These are phyloP conservation scores for Champsocephalus gunnari DNA, from an alignment of 2,797 vertebrate species.

Conservation along the genomic window DNA sequence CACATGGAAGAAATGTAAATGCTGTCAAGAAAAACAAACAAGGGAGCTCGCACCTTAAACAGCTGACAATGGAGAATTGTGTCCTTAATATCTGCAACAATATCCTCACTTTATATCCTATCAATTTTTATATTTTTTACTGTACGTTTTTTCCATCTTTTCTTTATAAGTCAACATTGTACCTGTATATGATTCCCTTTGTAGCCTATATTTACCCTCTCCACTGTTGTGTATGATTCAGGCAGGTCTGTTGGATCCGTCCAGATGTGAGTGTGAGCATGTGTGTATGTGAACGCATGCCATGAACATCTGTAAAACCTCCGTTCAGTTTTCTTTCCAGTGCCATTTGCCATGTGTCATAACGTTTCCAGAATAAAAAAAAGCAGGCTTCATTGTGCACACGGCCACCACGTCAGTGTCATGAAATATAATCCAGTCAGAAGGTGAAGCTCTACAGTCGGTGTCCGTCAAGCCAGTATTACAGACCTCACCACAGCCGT, in stretches of 20 bases:
- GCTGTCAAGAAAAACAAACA: constrained; percentile 57
- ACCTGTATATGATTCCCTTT: constrained; percentile 81
- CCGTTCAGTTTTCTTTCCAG: constrained; percentile 72
- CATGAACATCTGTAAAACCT: constrained; percentile 63
- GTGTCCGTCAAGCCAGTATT: constrained; percentile 81
- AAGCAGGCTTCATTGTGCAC: constrained; percentile 45
- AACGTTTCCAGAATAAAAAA: constrained; percentile 53
- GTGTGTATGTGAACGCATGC: constrained; percentile 74
- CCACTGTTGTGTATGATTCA: constrained; percentile 68
- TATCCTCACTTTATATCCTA: constrained; percentile 83
- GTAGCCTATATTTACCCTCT: constrained; percentile 80
- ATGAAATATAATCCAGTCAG: constrained; percentile 70
- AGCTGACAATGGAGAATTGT: constrained; percentile 68
- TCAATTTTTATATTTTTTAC: constrained; percentile 86
- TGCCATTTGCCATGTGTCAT: constrained; percentile 71
- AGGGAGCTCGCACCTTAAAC: constrained; percentile 76
- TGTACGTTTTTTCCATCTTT: constrained; percentile 74
- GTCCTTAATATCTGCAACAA: constrained; percentile 78
- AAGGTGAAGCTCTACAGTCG: constrained; percentile 70
- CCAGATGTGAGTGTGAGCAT: constrained; percentile 69
- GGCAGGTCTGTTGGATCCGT: constrained; percentile 55
- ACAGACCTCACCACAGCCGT: constrained; percentile 68
- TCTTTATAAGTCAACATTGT: constrained; percentile 80
- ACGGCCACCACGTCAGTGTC: constrained; percentile 55
- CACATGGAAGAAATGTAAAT: constrained; percentile 59